phyloP scores from a whole-genome alignment of 2,888 invertebrate genomes.

The Amphipyra tragopoginis region DNA sequence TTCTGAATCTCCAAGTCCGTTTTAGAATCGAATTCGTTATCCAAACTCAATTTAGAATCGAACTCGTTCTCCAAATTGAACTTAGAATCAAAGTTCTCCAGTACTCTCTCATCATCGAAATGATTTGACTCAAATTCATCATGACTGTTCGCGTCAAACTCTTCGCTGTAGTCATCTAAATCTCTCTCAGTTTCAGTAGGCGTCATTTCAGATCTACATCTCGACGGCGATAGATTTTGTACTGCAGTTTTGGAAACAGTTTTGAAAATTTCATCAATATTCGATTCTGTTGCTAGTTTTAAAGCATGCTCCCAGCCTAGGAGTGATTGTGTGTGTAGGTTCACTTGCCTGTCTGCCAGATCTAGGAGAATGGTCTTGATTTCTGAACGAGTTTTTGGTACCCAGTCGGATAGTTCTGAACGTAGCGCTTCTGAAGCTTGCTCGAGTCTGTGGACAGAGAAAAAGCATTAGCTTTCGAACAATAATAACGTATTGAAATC shows the following conservation, averaged over 20 bases:
- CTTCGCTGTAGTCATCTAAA: constrained; percentile 72
- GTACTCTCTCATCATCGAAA: constrained; percentile 14
- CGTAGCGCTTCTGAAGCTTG: constrained; percentile 83
- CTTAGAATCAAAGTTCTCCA: neutral
- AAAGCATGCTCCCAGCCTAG: constrained; percentile 80
- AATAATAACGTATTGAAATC: too few species aligned
- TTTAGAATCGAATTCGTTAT: constrained; percentile 23
- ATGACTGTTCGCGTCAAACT: constrained; percentile 49
- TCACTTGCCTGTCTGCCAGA: constrained; percentile 76
- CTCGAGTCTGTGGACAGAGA: constrained; percentile 70
- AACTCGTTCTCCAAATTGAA: neutral
- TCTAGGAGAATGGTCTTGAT: constrained; percentile 76
- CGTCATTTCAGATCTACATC: constrained; percentile 66
- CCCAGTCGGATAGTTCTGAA: constrained; percentile 82
- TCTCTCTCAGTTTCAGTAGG: constrained; percentile 74
- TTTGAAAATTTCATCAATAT: constrained; percentile 77
- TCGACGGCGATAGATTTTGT: constrained; percentile 78
- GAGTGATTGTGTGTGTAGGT: constrained; percentile 71
- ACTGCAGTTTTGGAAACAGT: constrained; percentile 83
- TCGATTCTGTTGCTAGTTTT: constrained; percentile 71
- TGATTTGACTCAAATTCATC: constrained; percentile 41
- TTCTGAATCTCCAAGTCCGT: constrained; percentile 19
- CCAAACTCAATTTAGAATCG: constrained; percentile 7
- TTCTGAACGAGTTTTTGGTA: constrained; percentile 78
- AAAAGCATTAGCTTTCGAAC: too few species aligned